A percentile compares a stretch with the other conserved stretches of the same genome.
phyloP scores from a whole-genome alignment of 2,888 invertebrate species.

The Pasiphila rectangulata region DNA sequence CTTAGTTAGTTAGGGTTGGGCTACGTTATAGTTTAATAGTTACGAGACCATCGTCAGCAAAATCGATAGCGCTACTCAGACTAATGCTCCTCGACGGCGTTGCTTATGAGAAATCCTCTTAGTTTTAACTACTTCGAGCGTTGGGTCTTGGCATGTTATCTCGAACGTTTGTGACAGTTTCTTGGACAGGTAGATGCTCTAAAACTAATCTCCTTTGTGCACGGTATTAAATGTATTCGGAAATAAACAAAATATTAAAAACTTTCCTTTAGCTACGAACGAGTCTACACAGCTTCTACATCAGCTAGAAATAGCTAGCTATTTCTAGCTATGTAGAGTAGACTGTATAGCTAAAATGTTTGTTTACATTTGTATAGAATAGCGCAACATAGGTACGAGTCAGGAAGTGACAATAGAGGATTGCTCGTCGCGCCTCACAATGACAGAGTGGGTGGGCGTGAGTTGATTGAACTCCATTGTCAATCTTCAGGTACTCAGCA shows the following conservation, averaged over 20 bases:
- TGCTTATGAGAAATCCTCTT: constrained; percentile 34
- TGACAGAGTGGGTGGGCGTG: constrained; percentile 68
- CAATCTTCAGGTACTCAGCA: constrained; percentile 62
- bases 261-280: too few relatives aligned
- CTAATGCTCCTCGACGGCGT: constrained; percentile 36
- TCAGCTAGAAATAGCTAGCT: not conserved
- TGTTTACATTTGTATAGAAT: constrained; percentile 18
- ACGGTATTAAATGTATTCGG: not conserved
- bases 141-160: constrained; percentile 35
- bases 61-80: constrained; percentile 54
- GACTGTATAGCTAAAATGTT: constrained; percentile 1
- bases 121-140: constrained; percentile 43
- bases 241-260: too few relatives aligned
- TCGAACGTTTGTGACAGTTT: constrained; percentile 14
- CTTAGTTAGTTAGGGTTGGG: constrained; percentile 22
- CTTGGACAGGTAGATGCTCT: too few relatives aligned
- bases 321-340: too few relatives aligned
- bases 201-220: constrained; percentile 3
- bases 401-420: constrained; percentile 63
- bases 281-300: too few relatives aligned
- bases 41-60: constrained; percentile 31
- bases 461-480: constrained; percentile 75
- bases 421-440: constrained; percentile 59
- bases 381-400: constrained; percentile 33
- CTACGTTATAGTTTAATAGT: constrained; percentile 41